Conservation (phyloP, 2,888 invertebrate species). For the Chouioia cunea region DNA sequence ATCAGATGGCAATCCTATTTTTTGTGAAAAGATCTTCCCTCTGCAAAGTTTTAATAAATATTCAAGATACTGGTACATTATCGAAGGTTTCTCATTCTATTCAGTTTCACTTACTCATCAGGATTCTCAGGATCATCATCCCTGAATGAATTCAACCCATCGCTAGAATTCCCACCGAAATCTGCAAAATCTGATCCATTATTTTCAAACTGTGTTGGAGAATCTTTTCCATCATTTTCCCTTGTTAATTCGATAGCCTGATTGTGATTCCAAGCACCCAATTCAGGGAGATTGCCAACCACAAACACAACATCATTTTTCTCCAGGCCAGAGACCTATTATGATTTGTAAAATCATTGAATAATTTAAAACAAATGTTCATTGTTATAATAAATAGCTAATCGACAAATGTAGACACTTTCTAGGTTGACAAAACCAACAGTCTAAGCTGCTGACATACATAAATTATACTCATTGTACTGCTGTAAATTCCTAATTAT, state of each 20-base stretch:
- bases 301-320: slow-evolving; percentile 65
- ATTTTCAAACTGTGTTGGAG: slow-evolving; percentile 57
- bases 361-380: slow-evolving; percentile 1
- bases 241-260: slow-evolving; percentile 63
- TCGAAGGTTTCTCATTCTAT: background rate
- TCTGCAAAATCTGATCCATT: slow-evolving; percentile 55
- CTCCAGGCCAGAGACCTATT: slow-evolving; percentile 61
- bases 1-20: slow-evolving; percentile 77
- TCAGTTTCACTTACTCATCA: slow-evolving; percentile 54
- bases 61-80: background rate
- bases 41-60: slow-evolving; percentile 52
- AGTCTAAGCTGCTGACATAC: background rate
- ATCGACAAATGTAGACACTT: slow-evolving; percentile 9
- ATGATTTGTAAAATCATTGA: slow-evolving; percentile 29
- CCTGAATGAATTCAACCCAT: slow-evolving; percentile 54
- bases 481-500: background rate
- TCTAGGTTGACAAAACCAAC: background rate
- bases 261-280: slow-evolving; percentile 67
- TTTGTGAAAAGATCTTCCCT: slow-evolving; percentile 68
- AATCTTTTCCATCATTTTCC: slow-evolving; percentile 58
- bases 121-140: slow-evolving; percentile 55
- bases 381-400: background rate
- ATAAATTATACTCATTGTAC: background rate
- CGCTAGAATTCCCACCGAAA: slow-evolving; percentile 53
- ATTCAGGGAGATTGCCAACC: slow-evolving; percentile 65